Conservation (phyloP, 2,797 vertebrate species). For the Lepus townsendii region DNA sequence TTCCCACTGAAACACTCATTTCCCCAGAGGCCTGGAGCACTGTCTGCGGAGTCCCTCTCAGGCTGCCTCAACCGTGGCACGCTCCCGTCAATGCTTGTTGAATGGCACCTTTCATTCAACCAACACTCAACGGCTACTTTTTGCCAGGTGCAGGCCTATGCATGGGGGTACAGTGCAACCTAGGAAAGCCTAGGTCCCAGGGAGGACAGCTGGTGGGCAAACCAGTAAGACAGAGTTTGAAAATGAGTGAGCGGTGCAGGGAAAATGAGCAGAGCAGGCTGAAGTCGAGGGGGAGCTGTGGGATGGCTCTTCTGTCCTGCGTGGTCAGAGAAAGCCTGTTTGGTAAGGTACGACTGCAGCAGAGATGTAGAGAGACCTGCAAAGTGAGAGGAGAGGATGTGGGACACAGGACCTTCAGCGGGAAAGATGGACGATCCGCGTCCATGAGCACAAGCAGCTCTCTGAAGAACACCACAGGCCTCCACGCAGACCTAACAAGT, state of each 20-base stretch:
- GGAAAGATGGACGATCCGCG: neutral
- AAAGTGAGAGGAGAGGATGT: neutral
- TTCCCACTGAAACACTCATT: neutral
- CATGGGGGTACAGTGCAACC: neutral
- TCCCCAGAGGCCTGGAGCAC: neutral
- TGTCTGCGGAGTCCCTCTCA: accelerated
- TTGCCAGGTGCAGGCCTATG: neutral
- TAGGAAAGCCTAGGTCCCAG: neutral
- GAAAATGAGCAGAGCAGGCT: neutral
- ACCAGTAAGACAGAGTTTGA: too few species aligned
- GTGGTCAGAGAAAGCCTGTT: neutral
- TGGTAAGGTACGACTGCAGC: neutral
- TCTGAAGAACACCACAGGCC: neutral
- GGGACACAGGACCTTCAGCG: neutral
- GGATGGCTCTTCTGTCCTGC: neutral
- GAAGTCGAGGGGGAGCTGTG: neutral
- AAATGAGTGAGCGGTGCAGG: too few species aligned
- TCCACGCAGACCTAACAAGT: neutral
- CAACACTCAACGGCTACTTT: neutral
- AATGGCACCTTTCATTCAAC: neutral
- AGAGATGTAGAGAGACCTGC: neutral
- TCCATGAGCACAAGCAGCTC: neutral
- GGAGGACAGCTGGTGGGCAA: neutral
- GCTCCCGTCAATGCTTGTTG: neutral
- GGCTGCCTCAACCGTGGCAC: accelerated